Evolutionary conservation across 1,140 invertebrate genomes (phyloP).

Genomic region (Eumeta japonica): DNA sequence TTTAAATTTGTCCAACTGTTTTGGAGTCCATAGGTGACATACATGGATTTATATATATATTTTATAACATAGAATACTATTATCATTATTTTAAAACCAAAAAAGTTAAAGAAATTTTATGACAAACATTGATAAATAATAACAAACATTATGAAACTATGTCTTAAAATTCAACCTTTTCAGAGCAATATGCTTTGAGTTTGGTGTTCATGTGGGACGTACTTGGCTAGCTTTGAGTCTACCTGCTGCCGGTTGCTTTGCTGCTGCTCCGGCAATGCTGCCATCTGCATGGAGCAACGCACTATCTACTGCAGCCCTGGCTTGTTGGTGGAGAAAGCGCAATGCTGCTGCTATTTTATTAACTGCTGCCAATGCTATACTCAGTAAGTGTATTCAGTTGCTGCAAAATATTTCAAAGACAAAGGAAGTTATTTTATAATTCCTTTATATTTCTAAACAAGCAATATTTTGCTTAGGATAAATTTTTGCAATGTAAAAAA

Average conservation of each 20-base stretch:
- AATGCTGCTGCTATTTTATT: slow-evolving; percentile 81
- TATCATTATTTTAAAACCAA: too few species aligned
- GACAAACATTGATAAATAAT: not conserved
- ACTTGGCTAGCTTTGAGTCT: slow-evolving; percentile 80
- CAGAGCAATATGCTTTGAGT: slow-evolving; percentile 84
- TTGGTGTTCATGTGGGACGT: slow-evolving; percentile 85
- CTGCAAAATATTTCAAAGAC: too few species aligned
- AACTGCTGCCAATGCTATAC: slow-evolving; percentile 73
- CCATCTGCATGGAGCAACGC: slow-evolving; percentile 94
- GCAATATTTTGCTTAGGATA: too few species aligned
- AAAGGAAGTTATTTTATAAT: too few species aligned
- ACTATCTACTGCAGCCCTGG: slow-evolving; percentile 74
- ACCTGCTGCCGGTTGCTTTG: slow-evolving; percentile 90
- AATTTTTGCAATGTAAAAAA: too few species aligned
- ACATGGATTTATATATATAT: too few species aligned
- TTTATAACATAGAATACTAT: too few species aligned
- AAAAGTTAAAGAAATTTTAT: too few species aligned
- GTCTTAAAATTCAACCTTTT: slow-evolving; percentile 20
- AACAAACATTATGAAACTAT: not conserved
- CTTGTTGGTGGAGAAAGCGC: slow-evolving; percentile 80
- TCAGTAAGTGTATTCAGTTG: slow-evolving; percentile 47
- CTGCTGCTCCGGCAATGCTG: slow-evolving; percentile 84
- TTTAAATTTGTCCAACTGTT: too few species aligned
- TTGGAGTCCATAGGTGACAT: too few species aligned
- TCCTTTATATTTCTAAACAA: too few species aligned